Evolutionary conservation across 2,888 invertebrate genomes (phyloP), one percentile per base, ranked within the genome.

Genomic region (Agrotis exclamationis): DNA sequence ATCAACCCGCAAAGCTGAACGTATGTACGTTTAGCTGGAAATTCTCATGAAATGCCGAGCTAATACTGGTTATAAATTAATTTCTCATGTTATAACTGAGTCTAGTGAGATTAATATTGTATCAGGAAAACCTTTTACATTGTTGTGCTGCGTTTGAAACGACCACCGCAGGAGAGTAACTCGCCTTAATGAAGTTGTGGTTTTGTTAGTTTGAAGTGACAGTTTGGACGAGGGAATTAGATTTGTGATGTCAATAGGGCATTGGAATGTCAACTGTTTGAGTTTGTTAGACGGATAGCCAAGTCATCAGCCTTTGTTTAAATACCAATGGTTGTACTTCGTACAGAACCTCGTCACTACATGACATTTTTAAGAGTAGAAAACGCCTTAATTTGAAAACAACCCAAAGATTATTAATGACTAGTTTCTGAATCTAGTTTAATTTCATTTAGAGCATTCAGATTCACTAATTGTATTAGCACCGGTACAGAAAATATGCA

Each of bases 61-160:
- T 79, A 62, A 63, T 76, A 76, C 78, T 56, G 82, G 83, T 84
- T 89, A 90, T 92, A 93, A 91, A 92, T 93, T 92, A 93, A 93
- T 93, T 91, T 90, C 87, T 83, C 87, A 87, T 90, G 87, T 91
- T 88, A 92, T 87, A 89, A 88, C 88, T 62, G 80, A 85, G 84
- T 86, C 87, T 85, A 83, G 85, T 74, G 87, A 90, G 91, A 92
- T 93, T 93, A 92, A 93, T 93, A 91, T 89, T 92, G 89, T 93
- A 93, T 93, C 90, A 90, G 89, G 76, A 83, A 92, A 93, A 90
- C 91, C 93, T 93, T 93, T 93, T 93, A 93, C 80, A 90, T 86
- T 87, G 76, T 72, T 74, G 74, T 89, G 91, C 86, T 80, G 54
- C 74, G 85, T 90, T 92, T 86, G 74, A 72, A 83, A 6, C 20